These are phyloP conservation scores for Ochropleura leucogaster DNA, from an alignment of 2,888 invertebrate genomes.

Conservation along the genomic window DNA sequence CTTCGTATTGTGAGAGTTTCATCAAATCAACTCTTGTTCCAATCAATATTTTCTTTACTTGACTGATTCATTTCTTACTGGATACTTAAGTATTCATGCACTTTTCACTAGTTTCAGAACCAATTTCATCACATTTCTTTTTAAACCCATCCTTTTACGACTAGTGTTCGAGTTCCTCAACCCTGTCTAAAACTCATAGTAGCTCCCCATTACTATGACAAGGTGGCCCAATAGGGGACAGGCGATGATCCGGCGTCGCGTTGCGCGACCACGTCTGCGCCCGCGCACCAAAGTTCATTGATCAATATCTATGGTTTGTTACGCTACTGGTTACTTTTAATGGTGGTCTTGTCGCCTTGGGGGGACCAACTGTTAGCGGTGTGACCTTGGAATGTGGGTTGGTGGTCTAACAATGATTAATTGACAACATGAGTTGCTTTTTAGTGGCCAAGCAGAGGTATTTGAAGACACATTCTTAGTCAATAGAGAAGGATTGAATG, in stretches of 20 bases:
- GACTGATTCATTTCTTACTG: not conserved
- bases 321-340: conserved; percentile 54
- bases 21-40: not conserved
- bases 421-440: not conserved
- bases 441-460: not conserved
- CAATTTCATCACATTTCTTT: not conserved
- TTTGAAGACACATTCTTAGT: not conserved
- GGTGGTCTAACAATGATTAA: conserved; percentile 11
- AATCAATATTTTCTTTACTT: not conserved
- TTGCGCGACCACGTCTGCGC: conserved; percentile 66
- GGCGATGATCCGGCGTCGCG: conserved; percentile 59
- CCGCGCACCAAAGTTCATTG: conserved; percentile 54
- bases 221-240: conserved; percentile 49
- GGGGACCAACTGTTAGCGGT: conserved; percentile 14
- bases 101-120: not conserved
- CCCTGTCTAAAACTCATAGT: conserved; percentile 28
- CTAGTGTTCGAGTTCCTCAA: conserved; percentile 14
- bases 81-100: not conserved
- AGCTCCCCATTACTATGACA: conserved; percentile 49
- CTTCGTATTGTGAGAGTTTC: not conserved
- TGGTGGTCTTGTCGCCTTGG: conserved; percentile 50
- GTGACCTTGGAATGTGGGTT: conserved; percentile 30
- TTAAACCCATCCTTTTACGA: not conserved
- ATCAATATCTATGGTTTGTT: conserved; percentile 56
- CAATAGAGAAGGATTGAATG: not conserved